A percentile compares a stretch with the other conserved stretches of the same genome.
Conservation (phyloP, 1,140 invertebrate species). For the Plectus sambesii region DNA sequence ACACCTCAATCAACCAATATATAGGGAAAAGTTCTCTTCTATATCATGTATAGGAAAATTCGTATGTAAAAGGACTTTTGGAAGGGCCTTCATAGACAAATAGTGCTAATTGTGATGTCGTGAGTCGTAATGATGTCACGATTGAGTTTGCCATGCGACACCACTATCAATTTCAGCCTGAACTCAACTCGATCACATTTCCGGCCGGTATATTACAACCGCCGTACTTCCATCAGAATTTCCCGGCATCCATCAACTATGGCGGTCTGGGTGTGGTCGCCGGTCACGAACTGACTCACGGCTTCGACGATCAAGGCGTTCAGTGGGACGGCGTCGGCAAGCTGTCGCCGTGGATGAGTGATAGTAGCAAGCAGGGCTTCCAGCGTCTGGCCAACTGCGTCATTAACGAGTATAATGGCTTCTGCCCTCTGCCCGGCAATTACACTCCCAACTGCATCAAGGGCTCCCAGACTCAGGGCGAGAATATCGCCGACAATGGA, state of each 20-base stretch:
- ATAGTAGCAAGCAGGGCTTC: conserved; percentile 54
- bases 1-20: no score
- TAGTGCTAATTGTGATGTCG: no score
- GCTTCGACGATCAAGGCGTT: conserved; percentile 49
- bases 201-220: conserved; percentile 36
- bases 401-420: conserved; percentile 75
- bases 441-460: conserved; percentile 49
- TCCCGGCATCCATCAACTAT: conserved; percentile 54
- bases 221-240: conserved; percentile 54
- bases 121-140: no score
- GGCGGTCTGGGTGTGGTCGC: conserved; percentile 54
- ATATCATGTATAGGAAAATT: conserved; percentile 4
- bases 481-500: conserved; percentile 89
- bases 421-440: conserved; percentile 55
- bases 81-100: no score
- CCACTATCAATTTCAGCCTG: conserved; percentile 22
- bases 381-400: conserved; percentile 77
- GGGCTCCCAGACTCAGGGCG: conserved; percentile 75
- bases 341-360: conserved; percentile 69
- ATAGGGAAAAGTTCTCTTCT: no score
- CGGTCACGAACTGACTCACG: conserved; percentile 54
- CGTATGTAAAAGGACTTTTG: conserved; percentile 6
- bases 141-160: conserved; percentile 56
- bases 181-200: conserved; percentile 33
- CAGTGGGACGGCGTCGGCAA: conserved; percentile 82